Conservation (phyloP, 1,140 invertebrate species). For the Manduca sexta region DNA sequence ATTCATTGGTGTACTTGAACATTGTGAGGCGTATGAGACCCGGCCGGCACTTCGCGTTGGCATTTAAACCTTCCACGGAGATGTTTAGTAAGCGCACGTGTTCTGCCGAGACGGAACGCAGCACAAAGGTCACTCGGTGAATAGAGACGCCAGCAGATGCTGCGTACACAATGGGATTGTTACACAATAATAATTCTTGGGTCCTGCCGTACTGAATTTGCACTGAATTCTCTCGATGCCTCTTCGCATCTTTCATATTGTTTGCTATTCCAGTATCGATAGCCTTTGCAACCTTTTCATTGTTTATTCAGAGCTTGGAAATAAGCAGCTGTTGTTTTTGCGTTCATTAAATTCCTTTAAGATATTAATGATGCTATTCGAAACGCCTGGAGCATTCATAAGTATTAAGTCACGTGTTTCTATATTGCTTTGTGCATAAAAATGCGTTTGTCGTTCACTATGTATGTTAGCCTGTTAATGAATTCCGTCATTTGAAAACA, state of each 20-base stretch:
- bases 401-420: too few species aligned
- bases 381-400: not conserved
- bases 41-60: conserved; percentile 6
- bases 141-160: conserved; percentile 31
- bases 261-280: conserved; percentile 22
- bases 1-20: not conserved
- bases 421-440: too few species aligned
- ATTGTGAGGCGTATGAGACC: too few species aligned
- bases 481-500: too few species aligned
- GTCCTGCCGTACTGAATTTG: not conserved
- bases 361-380: not conserved
- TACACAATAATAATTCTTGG: conserved; percentile 15
- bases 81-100: conserved; percentile 40
- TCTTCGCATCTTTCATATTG: not conserved
- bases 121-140: conserved; percentile 34
- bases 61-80: conserved; percentile 22
- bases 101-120: conserved; percentile 20
- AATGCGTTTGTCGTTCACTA: too few species aligned
- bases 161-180: conserved; percentile 20
- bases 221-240: conserved; percentile 1
- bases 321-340: conserved; percentile 27
- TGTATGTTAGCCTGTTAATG: too few species aligned
- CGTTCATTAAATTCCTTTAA: not conserved
- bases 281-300: conserved; percentile 31
- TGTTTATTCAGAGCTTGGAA: conserved; percentile 30